phyloP scores from a whole-genome alignment of 1,140 invertebrate genomes.

The Adoxophyes honmai region DNA sequence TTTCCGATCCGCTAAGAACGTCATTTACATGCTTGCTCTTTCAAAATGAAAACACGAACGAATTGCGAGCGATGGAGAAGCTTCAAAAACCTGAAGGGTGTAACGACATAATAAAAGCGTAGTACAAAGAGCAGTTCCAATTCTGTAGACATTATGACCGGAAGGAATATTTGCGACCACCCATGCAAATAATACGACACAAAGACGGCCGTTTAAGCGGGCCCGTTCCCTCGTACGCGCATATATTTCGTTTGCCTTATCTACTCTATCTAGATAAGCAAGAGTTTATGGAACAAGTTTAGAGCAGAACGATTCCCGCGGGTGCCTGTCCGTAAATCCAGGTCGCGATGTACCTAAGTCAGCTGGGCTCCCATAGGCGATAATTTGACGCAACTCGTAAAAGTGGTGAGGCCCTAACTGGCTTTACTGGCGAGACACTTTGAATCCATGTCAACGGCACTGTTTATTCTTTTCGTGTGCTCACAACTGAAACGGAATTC shows the following conservation, averaged over 20 bases:
- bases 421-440: neutral
- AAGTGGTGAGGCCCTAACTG: neutral
- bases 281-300: slow-evolving; percentile 14
- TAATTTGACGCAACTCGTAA: slow-evolving; percentile 3
- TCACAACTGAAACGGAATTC: too few relatives aligned
- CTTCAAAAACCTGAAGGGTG: too few relatives aligned
- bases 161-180: neutral
- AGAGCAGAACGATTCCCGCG: slow-evolving; percentile 10
- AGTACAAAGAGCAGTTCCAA: too few relatives aligned
- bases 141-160: neutral
- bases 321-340: slow-evolving; percentile 12
- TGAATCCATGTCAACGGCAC: neutral
- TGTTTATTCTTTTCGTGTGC: too few relatives aligned
- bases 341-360: neutral
- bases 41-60: too few relatives aligned
- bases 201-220: neutral
- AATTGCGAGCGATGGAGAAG: too few relatives aligned
- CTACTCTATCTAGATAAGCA: slow-evolving; percentile 12
- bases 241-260: slow-evolving; percentile 12
- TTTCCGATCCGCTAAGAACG: too few relatives aligned
- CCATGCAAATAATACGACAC: slow-evolving; percentile 1
- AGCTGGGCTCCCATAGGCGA: neutral
- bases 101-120: too few relatives aligned
- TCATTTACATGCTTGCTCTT: too few relatives aligned
- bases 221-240: neutral